Conservation (phyloP, 1,140 invertebrate genomes). For the Chironomus tepperi region DNA sequence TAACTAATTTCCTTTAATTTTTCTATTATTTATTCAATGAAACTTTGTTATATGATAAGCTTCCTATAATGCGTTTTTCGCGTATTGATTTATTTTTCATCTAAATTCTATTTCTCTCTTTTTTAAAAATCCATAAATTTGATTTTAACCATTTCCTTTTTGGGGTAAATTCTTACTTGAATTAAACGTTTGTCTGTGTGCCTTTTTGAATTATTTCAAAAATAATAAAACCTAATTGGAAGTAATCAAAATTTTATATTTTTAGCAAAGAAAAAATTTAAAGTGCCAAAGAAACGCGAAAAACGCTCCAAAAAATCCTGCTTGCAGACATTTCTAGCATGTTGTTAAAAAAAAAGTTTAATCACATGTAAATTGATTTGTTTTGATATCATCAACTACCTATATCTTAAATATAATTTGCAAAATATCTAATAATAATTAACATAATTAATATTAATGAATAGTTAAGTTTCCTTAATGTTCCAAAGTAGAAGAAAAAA, state of each 20-base stretch:
- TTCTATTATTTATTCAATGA: conserved; percentile 25
- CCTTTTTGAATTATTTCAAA: neutral
- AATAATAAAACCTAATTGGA: neutral
- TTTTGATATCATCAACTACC: too few species aligned
- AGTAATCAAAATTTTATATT: neutral
- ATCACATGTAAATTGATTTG: too few species aligned
- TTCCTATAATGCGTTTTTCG: conserved; percentile 3
- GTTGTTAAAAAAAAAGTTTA: neutral
- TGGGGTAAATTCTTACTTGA: neutral
- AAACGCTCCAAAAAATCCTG: neutral
- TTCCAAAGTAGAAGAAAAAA: too few species aligned
- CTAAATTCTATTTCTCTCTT: neutral
- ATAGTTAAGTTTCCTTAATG: too few species aligned
- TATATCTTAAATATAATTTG: too few species aligned
- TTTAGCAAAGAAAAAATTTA: neutral
- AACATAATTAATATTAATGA: too few species aligned
- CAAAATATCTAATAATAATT: too few species aligned
- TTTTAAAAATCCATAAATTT: neutral
- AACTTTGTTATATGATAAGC: conserved; percentile 9
- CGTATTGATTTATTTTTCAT: neutral
- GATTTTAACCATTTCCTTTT: too few species aligned
- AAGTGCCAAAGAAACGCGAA: neutral
- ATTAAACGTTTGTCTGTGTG: neutral
- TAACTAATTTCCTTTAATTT: conserved; percentile 26
- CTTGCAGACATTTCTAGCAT: conserved; percentile 12